Base-by-base conservation (phyloP, 2,888 invertebrate species). In the Nomada flava region DNA sequence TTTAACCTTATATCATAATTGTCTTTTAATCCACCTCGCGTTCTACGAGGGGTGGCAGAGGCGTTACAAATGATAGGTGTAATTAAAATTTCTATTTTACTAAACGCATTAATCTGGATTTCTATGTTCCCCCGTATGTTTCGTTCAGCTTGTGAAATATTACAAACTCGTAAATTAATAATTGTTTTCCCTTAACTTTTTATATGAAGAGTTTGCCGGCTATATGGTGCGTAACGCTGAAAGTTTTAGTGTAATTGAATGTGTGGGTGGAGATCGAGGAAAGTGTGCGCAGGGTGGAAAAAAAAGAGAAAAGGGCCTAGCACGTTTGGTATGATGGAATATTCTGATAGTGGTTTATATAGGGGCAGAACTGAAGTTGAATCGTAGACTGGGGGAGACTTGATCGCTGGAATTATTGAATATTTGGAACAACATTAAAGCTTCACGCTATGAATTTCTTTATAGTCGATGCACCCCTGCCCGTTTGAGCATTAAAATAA, bases 371-470 rank as follows among this genome's bases (percentile, higher is more conserved):
- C n/a, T 0, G n/a, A n/a, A 18, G 53, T n/a, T n/a, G 5, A n/a
- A 53, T 18, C 53, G 18, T 10, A n/a, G n/a, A 53, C 53, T 53
- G n/a, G 53, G 53, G 53, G 53, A n/a, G n/a, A n/a, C 53, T 53
- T n/a, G 7, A 53, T 53, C 53, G n/a, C n/a, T 53, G 53, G n/a
- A n/a, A 53, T 53, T n/a, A 53, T 53, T n/a, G n/a, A 53, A 53
- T 53, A 53, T 50, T 50, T 50, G 15, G 5, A 50, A 7, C 18
- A 15, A 15, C 50, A 50, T 18, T 18, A 50, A 50, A 10, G 10
- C 10, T 53, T 18, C 53, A 53, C n/a, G n/a, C n/a, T 7, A n/a
- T n/a, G n/a, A 53, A 53, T 20, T 9, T 53, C 0, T n/a, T 53
- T 53, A 10, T n/a, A 53, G 1, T n/a, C n/a, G 10, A 53, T 53